A percentile compares a stretch with the other conserved stretches of the same genome.
Evolutionary conservation across 2,113 vertebrate genomes (phyloP).

Genomic region (Oncorhynchus keta): DNA sequence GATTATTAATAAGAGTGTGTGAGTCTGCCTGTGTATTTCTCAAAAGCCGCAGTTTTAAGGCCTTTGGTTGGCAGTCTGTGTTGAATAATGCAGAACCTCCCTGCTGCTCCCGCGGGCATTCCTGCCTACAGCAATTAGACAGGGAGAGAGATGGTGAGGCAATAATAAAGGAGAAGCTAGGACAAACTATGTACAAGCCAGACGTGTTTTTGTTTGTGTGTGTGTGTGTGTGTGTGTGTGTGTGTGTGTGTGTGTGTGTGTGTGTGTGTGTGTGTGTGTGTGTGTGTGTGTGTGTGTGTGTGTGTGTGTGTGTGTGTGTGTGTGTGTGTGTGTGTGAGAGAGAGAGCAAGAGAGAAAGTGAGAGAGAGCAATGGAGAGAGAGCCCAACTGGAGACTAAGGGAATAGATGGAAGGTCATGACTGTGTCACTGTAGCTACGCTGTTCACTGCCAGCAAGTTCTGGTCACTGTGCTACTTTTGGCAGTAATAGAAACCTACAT

Average conservation of each 20-base stretch:
- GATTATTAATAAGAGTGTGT: background rate
- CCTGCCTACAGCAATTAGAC: constrained; percentile 30
- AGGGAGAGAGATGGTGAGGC: background rate
- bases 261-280: background rate
- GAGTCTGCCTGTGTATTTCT: constrained; percentile 5
- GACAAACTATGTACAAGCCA: background rate
- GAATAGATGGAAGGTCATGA: background rate
- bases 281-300: background rate
- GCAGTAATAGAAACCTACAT: background rate
- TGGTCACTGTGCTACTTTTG: background rate
- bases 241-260: constrained; percentile 1
- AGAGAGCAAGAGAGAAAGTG: background rate
- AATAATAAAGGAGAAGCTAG: background rate
- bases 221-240: background rate
- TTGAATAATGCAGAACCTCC: constrained; percentile 39
- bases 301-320: constrained; percentile 1
- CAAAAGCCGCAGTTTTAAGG: constrained; percentile 15
- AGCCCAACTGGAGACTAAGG: background rate
- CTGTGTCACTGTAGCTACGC: background rate
- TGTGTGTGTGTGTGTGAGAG: background rate
- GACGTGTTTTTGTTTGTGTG: background rate
- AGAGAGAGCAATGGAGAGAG: background rate
- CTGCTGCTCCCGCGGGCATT: constrained; percentile 18
- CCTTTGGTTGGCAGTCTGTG: constrained; percentile 17
- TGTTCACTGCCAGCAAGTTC: background rate